A percentile compares a stretch with the other conserved stretches of the same genome.
Evolutionary conservation across 2,888 invertebrate genomes (phyloP).

Genomic region (Cylindroiulus punctatus): DNA sequence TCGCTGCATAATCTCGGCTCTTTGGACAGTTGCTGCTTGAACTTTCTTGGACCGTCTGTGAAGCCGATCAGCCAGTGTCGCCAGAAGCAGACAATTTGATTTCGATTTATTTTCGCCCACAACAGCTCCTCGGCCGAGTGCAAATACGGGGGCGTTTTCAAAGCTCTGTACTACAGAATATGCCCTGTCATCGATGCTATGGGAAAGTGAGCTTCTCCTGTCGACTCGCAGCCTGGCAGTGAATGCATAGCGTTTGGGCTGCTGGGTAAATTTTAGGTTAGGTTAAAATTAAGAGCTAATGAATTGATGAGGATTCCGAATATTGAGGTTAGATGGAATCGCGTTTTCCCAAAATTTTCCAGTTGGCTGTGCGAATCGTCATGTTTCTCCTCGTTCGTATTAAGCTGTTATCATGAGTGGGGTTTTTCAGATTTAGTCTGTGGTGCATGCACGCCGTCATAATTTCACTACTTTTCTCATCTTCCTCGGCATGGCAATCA

Average conservation of each 20-base stretch:
- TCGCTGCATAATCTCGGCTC: neutral
- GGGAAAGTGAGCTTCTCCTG: too few relatives aligned
- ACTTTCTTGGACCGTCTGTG: neutral
- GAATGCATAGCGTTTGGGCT: too few relatives aligned
- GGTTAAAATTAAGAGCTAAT: too few relatives aligned
- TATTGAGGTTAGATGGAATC: neutral
- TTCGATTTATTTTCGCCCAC: neutral
- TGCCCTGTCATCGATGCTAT: too few relatives aligned
- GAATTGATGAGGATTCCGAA: neutral
- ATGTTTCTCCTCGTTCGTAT: neutral
- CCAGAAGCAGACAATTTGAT: neutral
- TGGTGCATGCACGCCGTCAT: constrained; percentile 23
- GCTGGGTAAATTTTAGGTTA: too few relatives aligned
- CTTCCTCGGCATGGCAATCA: constrained; percentile 19
- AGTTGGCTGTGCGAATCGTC: neutral
- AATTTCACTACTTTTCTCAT: constrained; percentile 30
- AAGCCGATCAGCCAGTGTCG: neutral
- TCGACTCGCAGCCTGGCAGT: too few relatives aligned
- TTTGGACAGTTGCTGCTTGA: neutral
- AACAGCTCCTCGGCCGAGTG: too few relatives aligned
- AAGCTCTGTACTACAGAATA: too few relatives aligned
- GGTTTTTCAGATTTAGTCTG: constrained; percentile 38
- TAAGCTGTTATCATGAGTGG: neutral
- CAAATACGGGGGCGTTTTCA: too few relatives aligned
- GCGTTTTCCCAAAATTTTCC: neutral